Conservation (phyloP, 2,113 vertebrate genomes). For the Toxotes jaculatrix region DNA sequence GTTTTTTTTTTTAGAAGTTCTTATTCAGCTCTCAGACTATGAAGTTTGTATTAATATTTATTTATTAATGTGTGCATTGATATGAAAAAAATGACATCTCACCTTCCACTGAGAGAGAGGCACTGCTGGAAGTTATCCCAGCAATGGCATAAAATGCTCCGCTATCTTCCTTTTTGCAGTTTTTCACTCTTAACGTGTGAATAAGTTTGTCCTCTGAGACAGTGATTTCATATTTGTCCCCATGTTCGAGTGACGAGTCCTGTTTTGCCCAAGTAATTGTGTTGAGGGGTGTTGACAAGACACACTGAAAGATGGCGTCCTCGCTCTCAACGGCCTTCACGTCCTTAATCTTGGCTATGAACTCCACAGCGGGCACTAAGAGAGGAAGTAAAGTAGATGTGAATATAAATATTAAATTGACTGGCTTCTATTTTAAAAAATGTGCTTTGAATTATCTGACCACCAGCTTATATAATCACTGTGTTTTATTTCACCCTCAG, state of each 20-base stretch:
- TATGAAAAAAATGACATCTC: slow-evolving; percentile 50
- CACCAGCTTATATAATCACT: not conserved
- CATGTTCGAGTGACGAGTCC: slow-evolving; percentile 73
- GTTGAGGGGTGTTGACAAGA: slow-evolving; percentile 83
- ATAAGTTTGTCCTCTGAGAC: slow-evolving; percentile 87
- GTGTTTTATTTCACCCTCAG: not conserved
- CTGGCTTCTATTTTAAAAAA: not conserved
- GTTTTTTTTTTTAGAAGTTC: not conserved
- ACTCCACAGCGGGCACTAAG: slow-evolving; percentile 86
- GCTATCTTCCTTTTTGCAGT: slow-evolving; percentile 77
- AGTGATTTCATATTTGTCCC: slow-evolving; percentile 83
- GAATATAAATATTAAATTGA: not conserved
- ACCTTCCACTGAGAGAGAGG: slow-evolving; percentile 89
- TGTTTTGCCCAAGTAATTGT: slow-evolving; percentile 85
- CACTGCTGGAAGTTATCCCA: slow-evolving; percentile 84
- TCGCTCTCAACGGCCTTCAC: slow-evolving; percentile 78
- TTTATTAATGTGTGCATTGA: not conserved
- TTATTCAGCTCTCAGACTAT: not conserved
- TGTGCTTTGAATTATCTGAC: not conserved
- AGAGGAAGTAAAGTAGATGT: not conserved
- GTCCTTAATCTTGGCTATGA: slow-evolving; percentile 78
- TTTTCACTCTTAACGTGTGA: slow-evolving; percentile 86
- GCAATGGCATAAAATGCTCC: slow-evolving; percentile 86
- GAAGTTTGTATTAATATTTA: not conserved
- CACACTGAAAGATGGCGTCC: slow-evolving; percentile 85